These are phyloP conservation scores for Cryptomyrus ogoouensis DNA, from an alignment of 2,113 vertebrate genomes.

Conservation along the genomic window DNA sequence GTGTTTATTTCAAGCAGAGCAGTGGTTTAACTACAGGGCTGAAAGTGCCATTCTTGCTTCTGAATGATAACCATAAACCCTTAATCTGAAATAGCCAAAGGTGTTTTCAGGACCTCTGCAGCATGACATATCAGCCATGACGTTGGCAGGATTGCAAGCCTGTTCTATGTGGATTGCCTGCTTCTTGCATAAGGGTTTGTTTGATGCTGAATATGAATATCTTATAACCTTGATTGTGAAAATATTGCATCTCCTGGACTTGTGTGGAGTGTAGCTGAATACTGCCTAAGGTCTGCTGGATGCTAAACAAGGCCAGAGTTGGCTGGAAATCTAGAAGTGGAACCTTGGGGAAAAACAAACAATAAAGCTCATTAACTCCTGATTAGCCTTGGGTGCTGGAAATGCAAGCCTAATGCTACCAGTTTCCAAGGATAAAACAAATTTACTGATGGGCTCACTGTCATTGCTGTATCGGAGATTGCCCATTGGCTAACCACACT, in stretches of 20 bases:
- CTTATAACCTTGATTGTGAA: slow-evolving; percentile 10
- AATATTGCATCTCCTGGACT: background rate
- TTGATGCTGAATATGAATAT: background rate
- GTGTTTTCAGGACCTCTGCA: background rate
- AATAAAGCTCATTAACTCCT: slow-evolving; percentile 2
- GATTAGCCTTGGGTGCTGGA: background rate
- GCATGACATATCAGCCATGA: slow-evolving; percentile 2
- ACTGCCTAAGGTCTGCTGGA: background rate
- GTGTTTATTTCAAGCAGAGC: background rate
- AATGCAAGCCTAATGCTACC: background rate
- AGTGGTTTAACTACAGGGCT: background rate
- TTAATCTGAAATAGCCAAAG: background rate
- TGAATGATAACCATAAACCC: background rate
- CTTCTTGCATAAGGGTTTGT: slow-evolving; percentile 3
- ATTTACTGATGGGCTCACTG: background rate
- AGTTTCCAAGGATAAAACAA: background rate
- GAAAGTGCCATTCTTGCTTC: background rate
- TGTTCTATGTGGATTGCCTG: background rate
- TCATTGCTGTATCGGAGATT: background rate
- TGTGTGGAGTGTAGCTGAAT: background rate
- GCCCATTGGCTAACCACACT: background rate
- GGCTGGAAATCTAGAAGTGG: background rate
- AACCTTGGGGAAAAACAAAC: background rate
- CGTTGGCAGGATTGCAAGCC: background rate
- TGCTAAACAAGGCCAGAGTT: background rate